Evolutionary conservation across 1,140 invertebrate species (phyloP).

Genomic region (Patella vulgata): DNA sequence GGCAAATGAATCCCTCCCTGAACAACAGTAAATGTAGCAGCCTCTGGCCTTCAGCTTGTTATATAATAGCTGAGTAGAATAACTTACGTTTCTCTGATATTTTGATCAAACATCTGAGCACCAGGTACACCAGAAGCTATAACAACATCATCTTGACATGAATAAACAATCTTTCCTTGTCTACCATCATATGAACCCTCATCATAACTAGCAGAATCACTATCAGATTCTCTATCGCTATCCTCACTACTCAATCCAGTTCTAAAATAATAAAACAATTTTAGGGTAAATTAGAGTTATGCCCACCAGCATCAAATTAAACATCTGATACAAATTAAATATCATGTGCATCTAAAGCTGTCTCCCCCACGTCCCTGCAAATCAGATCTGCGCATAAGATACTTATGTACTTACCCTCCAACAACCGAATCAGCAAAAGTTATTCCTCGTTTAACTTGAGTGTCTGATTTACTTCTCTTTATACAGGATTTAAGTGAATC

Average conservation of each 20-base stretch:
- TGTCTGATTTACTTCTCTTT: constrained; percentile 44
- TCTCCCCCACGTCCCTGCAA: too few relatives aligned
- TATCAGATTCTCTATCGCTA: constrained; percentile 36
- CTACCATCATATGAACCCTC: constrained; percentile 67
- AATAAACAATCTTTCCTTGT: constrained; percentile 63
- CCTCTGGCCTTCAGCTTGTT: too few relatives aligned
- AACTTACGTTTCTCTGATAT: constrained; percentile 63
- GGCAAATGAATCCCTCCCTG: too few relatives aligned
- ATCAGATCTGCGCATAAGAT: too few relatives aligned
- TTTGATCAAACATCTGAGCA: constrained; percentile 69
- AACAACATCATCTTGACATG: constrained; percentile 65
- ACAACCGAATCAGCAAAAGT: constrained; percentile 57
- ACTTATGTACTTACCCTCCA: constrained; percentile 63
- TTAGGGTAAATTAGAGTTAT: too few relatives aligned
- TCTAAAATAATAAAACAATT: constrained; percentile 12
- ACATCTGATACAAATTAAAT: not conserved
- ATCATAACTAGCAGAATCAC: constrained; percentile 59
- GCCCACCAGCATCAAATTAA: not conserved
- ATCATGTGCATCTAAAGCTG: too few relatives aligned
- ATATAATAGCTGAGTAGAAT: too few relatives aligned
- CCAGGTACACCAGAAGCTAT: constrained; percentile 61
- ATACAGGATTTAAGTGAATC: constrained; percentile 59
- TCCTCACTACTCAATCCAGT: constrained; percentile 29
- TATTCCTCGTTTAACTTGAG: constrained; percentile 52
- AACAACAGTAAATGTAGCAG: too few relatives aligned